Evolutionary conservation across 2,888 invertebrate genomes (phyloP), one percentile per base, ranked within the genome.

Genomic region (Napeogenes sylphis): DNA sequence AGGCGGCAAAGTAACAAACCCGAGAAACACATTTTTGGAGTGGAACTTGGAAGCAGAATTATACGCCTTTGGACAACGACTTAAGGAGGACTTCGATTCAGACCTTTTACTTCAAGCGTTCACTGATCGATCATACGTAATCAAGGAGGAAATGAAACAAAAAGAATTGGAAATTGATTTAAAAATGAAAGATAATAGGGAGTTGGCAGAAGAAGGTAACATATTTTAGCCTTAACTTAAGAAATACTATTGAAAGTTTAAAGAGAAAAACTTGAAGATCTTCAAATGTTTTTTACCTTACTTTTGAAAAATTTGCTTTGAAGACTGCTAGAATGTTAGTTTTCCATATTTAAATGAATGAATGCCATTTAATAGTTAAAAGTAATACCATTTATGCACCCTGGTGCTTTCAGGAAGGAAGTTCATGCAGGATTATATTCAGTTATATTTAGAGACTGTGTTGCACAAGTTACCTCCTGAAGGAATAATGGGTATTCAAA

Each of bases 1-100:
- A 33, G 94, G 93, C 0, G 92, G 92, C 6, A 92, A 94, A 74
- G 87, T 77, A 73, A 73, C 65, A 59, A 71, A 82, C 70, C 73
- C 91, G 69, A 72, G 96, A 67, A 94, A 93, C 35, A 90, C 92
- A 8, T 95, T 91, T 76, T 71, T 94, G n/a, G 96, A 95, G 75
- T 97, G 98, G 98, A 98, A 97, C 79, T 93, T 96, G 72, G 93
- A 95, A 72, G 93, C 96, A 0, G 98, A 98, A 87, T 68, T 98
- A 3, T 98, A 92, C 86, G 96, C 98, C 0, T 98, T 98, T 90
- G 95, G 94, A 10, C 94, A 94, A 76, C 92, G 99, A 35, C 86
- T 98, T 14, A 93, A 94, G 33, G 99, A 99, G 88, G 92, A 95
- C 4, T 96, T 99, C 75, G 91, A 96, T 65, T 84, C 92, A 0